phyloP scores from a whole-genome alignment of 2,888 invertebrate species.

The Adineta ricciae region DNA sequence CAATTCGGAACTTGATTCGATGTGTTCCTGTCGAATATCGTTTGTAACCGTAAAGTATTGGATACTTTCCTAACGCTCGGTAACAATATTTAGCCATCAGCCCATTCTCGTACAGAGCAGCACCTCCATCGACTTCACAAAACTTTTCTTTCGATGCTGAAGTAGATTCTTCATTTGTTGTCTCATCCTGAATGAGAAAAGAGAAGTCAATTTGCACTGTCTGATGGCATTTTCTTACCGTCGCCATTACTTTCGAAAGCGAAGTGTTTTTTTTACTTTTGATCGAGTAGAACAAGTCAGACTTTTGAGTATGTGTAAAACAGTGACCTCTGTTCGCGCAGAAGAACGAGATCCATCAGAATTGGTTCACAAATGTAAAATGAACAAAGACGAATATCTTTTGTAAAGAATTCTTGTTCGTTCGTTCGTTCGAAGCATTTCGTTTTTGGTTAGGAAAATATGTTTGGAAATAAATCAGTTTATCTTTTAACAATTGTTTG shows the following conservation, averaged over 20 bases:
- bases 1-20: background rate
- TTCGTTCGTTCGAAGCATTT: too few species aligned
- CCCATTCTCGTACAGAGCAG: background rate
- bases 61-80: background rate
- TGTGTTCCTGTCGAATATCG: background rate
- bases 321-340: background rate
- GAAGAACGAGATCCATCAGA: background rate
- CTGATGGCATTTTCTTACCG: background rate
- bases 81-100: background rate
- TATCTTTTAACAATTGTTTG: background rate
- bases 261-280: too few species aligned
- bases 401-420: background rate
- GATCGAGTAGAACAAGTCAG: background rate
- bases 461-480: background rate
- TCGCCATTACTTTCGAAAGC: background rate
- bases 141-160: background rate
- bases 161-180: background rate
- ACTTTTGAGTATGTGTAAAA: background rate
- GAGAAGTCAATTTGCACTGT: background rate
- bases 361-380: background rate
- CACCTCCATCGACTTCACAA: background rate
- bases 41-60: background rate
- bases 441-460: background rate
- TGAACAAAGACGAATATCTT: background rate
- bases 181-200: background rate